Conservation (phyloP, 2,113 vertebrate genomes). For the Pelecanus crispus region DNA sequence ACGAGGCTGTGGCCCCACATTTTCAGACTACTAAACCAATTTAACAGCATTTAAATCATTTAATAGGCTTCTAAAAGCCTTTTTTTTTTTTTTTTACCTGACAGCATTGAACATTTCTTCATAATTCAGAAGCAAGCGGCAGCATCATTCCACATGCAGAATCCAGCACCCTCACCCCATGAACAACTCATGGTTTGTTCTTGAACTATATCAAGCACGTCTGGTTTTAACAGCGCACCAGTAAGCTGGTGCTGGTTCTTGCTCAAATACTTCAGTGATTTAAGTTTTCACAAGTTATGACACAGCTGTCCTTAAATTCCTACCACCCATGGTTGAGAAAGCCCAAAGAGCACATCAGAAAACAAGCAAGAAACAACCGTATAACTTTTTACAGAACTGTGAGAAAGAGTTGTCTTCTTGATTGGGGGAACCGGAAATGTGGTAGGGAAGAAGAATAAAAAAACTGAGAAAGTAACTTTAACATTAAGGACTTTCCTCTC, state of each 20-base stretch:
- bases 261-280: background rate
- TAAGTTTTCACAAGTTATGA: background rate
- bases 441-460: slow-evolving; percentile 54
- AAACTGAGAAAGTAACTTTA: slow-evolving; percentile 5
- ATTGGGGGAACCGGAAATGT: slow-evolving; percentile 66
- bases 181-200: background rate
- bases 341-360: slow-evolving; percentile 39
- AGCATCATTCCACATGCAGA: accelerated
- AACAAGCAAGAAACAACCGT: background rate
- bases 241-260: background rate
- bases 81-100: background rate
- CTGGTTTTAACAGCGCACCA: background rate
- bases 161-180: background rate
- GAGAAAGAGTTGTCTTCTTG: slow-evolving; percentile 32
- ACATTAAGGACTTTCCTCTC: slow-evolving; percentile 50
- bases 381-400: slow-evolving; percentile 44
- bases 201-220: background rate
- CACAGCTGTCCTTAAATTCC: background rate
- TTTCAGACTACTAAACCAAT: background rate
- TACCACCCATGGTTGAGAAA: background rate
- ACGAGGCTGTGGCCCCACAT: background rate
- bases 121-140: background rate
- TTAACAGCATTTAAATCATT: background rate
- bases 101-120: background rate
- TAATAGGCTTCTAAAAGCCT: background rate